Percentiles rank a stretch among this genome's conserved stretches.
phyloP scores from a whole-genome alignment of 2,888 invertebrate genomes.

The Lithophane semibrunnea region DNA sequence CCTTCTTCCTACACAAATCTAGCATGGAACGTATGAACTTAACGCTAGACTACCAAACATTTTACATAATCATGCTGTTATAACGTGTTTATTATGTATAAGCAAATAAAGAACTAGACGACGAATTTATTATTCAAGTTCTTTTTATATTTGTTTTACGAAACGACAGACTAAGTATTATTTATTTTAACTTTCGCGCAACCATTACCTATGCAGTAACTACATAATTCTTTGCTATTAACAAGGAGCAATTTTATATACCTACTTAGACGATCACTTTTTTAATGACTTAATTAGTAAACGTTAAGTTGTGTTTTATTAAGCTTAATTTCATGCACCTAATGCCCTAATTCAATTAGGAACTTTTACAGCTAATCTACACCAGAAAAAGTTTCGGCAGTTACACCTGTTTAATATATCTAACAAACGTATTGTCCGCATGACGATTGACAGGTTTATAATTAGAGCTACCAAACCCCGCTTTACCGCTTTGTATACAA shows the following conservation, averaged over 20 bases:
- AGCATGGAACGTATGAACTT: constrained; percentile 12
- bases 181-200: constrained; percentile 43
- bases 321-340: not conserved
- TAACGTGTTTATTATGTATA: constrained; percentile 6
- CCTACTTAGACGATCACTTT: not conserved
- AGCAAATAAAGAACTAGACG: constrained; percentile 27
- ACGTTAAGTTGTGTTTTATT: not conserved
- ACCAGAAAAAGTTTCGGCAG: constrained; percentile 15
- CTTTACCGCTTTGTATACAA: constrained; percentile 63
- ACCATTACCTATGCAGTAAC: constrained; percentile 34
- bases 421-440: constrained; percentile 54
- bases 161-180: constrained; percentile 19
- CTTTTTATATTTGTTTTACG: constrained; percentile 30
- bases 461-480: constrained; percentile 65
- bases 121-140: constrained; percentile 30
- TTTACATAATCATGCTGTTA: constrained; percentile 42
- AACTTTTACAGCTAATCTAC: not conserved
- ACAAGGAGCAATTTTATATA: constrained; percentile 4
- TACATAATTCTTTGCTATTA: constrained; percentile 28
- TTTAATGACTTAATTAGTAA: constrained; percentile 16
- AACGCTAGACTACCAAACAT: constrained; percentile 4
- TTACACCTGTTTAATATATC: constrained; percentile 50
- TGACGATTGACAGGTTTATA: constrained; percentile 63
- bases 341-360: not conserved
- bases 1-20: constrained; percentile 4